These are phyloP conservation scores for Protobothrops flavoviridis DNA, from an alignment of 2,113 vertebrate species.

Conservation along the genomic window DNA sequence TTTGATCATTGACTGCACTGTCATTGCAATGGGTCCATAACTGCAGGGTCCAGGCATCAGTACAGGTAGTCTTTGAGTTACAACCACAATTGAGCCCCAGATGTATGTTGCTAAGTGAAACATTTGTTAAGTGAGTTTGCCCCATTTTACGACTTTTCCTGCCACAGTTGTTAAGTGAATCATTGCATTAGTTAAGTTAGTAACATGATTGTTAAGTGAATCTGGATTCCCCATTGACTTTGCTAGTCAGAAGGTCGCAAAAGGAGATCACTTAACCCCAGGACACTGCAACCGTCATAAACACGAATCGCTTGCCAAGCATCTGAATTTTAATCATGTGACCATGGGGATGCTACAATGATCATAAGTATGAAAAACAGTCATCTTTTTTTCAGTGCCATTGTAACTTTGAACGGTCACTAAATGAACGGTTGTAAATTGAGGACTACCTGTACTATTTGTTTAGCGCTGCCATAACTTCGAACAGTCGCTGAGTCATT, in stretches of 20 bases:
- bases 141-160: too few relatives aligned
- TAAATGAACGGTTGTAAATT: background rate
- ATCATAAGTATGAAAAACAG: too few relatives aligned
- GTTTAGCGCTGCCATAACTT: background rate
- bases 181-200: too few relatives aligned
- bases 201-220: too few relatives aligned
- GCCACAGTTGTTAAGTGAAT: too few relatives aligned
- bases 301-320: background rate
- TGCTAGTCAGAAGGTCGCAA: too few relatives aligned
- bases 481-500: background rate
- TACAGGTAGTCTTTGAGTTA: background rate
- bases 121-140: background rate
- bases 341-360: background rate
- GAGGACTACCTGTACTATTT: background rate
- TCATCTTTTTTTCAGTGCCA: background rate
- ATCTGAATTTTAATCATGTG: background rate
- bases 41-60: background rate
- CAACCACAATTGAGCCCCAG: background rate
- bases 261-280: too few relatives aligned
- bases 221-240: too few relatives aligned
- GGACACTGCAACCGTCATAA: background rate
- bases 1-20: background rate
- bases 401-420: background rate
- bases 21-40: background rate
- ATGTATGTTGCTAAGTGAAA: background rate